Evolutionary conservation across 2,797 vertebrate genomes (phyloP).

Genomic region (Crax fasciolata): DNA sequence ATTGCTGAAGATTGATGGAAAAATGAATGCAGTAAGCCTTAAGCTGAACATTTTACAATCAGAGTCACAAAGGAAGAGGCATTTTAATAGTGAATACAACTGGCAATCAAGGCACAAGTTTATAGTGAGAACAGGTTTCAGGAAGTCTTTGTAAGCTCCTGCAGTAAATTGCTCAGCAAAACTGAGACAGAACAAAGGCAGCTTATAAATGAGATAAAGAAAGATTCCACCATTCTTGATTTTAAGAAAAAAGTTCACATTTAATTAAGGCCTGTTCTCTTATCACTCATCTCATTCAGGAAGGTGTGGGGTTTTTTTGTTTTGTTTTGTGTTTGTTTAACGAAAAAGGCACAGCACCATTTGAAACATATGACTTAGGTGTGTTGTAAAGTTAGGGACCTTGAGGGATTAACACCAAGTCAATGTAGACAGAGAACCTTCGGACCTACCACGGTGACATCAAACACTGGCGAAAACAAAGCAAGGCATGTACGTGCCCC

Average conservation of each 20-base stretch:
- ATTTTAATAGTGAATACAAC: slow-evolving; percentile 43
- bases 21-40: not conserved
- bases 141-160: slow-evolving; percentile 39
- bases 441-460: accelerated
- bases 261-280: not conserved
- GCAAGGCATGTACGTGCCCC: not conserved
- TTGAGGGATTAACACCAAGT: not conserved
- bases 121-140: slow-evolving; percentile 15
- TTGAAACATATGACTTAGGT: not conserved
- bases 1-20: not conserved
- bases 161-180: slow-evolving; percentile 44
- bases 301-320: not conserved
- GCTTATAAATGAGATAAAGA: slow-evolving; percentile 25
- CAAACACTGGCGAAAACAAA: not conserved
- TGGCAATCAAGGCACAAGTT: slow-evolving; percentile 30
- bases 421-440: not conserved
- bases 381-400: not conserved
- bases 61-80: slow-evolving; percentile 24
- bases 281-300: not conserved
- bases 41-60: slow-evolving; percentile 51
- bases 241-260: not conserved
- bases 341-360: not conserved
- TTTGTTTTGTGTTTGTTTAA: not conserved
- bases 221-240: not conserved
- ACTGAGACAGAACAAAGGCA: slow-evolving; percentile 33